Conservation (phyloP, 2,888 invertebrate species). For the Clostera curtula region DNA sequence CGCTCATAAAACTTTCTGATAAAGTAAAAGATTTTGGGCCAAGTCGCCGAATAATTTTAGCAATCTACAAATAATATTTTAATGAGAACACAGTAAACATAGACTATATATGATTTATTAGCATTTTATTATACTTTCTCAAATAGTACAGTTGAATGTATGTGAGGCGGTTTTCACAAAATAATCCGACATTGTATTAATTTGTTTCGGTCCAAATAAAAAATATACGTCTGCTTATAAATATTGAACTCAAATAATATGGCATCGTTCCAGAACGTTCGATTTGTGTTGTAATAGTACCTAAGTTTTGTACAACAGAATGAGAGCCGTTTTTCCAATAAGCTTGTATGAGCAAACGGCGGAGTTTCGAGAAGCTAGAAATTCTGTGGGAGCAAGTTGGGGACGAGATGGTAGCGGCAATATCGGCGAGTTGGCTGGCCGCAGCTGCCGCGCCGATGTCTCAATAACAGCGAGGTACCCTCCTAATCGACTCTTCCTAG, state of each 20-base stretch:
- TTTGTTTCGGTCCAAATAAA: no score
- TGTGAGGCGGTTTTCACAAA: no score
- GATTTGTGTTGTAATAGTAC: slow-evolving; percentile 38
- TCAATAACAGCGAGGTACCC: slow-evolving; percentile 72
- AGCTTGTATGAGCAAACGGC: slow-evolving; percentile 58
- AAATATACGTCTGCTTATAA: slow-evolving; percentile 23
- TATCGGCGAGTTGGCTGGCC: slow-evolving; percentile 63
- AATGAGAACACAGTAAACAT: no score
- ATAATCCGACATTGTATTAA: no score
- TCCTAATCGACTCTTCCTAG: slow-evolving; percentile 71
- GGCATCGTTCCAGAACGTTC: slow-evolving; percentile 41
- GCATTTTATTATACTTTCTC: no score
- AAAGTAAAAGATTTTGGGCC: no score
- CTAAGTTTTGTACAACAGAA: slow-evolving; percentile 35
- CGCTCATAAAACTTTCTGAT: no score
- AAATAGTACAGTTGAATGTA: no score
- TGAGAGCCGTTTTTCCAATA: slow-evolving; percentile 53
- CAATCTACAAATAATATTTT: no score
- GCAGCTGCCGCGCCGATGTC: slow-evolving; percentile 65
- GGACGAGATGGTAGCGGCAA: slow-evolving; percentile 54
- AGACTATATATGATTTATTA: no score
- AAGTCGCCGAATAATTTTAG: no score
- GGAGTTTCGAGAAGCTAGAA: slow-evolving; percentile 51
- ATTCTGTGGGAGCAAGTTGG: slow-evolving; percentile 66
- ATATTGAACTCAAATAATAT: slow-evolving; percentile 41